Evolutionary conservation across 2,888 invertebrate species (phyloP).

Genomic region (Mythimna loreyi): DNA sequence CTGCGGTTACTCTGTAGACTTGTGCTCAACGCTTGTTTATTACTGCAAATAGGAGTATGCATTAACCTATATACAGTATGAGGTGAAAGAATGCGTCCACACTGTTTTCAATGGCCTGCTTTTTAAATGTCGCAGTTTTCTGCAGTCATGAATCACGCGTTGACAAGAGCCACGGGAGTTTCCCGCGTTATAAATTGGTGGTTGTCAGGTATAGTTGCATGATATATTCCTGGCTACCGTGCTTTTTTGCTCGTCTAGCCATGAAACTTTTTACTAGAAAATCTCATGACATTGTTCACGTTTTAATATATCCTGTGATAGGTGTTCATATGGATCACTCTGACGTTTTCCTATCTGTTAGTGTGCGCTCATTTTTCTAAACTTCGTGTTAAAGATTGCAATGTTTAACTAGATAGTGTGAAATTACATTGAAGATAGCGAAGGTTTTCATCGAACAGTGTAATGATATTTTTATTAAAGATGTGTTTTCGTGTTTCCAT

Average conservation of each 20-base stretch:
- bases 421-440: constrained; percentile 29
- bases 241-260: constrained; percentile 40
- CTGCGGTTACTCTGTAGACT: constrained; percentile 46
- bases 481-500: constrained; percentile 16
- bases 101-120: constrained; percentile 60
- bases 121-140: constrained; percentile 69
- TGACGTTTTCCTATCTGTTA: constrained; percentile 28
- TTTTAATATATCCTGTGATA: constrained; percentile 44
- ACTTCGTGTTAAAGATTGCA: constrained; percentile 43
- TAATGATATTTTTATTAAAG: constrained; percentile 49
- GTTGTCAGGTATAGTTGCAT: constrained; percentile 56
- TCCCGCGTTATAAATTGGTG: constrained; percentile 55
- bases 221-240: constrained; percentile 36
- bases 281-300: constrained; percentile 5
- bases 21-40: constrained; percentile 55
- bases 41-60: constrained; percentile 62
- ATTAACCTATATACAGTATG: constrained; percentile 60
- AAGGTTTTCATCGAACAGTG: constrained; percentile 15
- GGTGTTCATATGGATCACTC: constrained; percentile 37
- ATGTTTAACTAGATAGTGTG: constrained; percentile 32
- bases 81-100: constrained; percentile 55
- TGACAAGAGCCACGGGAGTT: constrained; percentile 58
- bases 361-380: constrained; percentile 44
- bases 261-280: constrained; percentile 22
- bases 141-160: constrained; percentile 74